These are phyloP conservation scores for Drosophila robusta DNA, from an alignment of 2,888 invertebrate genomes.

Conservation along the genomic window DNA sequence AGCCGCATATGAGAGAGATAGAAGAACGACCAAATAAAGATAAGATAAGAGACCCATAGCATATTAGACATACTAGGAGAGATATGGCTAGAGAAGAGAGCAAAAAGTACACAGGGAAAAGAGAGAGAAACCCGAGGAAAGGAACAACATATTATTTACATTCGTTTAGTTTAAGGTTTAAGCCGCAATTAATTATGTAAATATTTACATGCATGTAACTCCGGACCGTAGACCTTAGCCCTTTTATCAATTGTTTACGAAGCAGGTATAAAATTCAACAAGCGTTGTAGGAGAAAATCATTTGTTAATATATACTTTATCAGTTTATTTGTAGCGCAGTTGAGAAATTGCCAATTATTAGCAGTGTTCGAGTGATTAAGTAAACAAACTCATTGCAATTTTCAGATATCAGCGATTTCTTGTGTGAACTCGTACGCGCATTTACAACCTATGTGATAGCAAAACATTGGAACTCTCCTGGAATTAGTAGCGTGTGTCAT, in stretches of 20 bases:
- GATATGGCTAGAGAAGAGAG: background rate
- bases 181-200: slow-evolving; percentile 30
- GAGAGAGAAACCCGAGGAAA: background rate
- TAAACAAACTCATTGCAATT: slow-evolving; percentile 3
- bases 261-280: background rate
- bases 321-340: slow-evolving; percentile 7
- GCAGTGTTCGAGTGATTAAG: slow-evolving; percentile 27
- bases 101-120: background rate
- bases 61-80: background rate
- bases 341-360: slow-evolving; percentile 31
- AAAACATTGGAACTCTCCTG: slow-evolving; percentile 35
- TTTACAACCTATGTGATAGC: slow-evolving; percentile 28
- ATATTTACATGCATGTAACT: slow-evolving; percentile 14
- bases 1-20: background rate
- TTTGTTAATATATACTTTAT: background rate
- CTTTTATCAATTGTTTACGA: background rate
- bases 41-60: background rate
- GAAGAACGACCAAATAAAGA: background rate
- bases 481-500: slow-evolving; percentile 46
- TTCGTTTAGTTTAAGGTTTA: slow-evolving; percentile 16
- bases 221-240: background rate
- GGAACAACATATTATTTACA: slow-evolving; percentile 23
- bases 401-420: slow-evolving; percentile 13
- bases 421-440: background rate
- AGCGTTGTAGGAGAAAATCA: background rate